Evolutionary conservation across 2,797 vertebrate genomes (phyloP).

Genomic region (Macrochelys suwanniensis): DNA sequence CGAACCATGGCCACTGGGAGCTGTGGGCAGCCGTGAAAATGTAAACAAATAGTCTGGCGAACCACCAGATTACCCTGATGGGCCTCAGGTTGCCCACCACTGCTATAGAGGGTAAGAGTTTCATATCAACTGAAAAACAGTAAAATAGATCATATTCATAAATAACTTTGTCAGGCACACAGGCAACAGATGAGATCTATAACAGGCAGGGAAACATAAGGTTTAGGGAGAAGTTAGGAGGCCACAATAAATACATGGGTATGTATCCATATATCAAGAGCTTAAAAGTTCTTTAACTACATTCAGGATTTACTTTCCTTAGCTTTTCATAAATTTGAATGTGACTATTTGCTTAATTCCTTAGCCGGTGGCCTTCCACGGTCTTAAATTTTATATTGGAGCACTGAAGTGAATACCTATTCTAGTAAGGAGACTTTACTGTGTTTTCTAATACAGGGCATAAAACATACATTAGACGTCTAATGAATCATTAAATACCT

Average conservation of each 20-base stretch:
- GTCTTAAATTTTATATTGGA: slow-evolving; percentile 31
- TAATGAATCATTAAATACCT: slow-evolving; percentile 30
- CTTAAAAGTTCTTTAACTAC: not conserved
- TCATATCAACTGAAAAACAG: not conserved
- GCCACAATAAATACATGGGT: not conserved
- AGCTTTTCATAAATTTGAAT: no score
- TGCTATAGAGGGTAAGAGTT: no score
- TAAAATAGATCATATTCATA: not conserved
- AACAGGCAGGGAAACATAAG: not conserved
- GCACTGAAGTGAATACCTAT: not conserved
- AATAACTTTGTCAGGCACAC: not conserved
- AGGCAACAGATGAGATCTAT: not conserved
- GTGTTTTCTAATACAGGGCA: slow-evolving; percentile 7
- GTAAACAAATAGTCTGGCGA: no score
- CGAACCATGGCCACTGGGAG: no score
- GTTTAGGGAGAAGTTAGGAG: not conserved
- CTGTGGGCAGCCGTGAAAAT: no score
- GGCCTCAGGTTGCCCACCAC: no score
- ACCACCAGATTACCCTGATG: no score
- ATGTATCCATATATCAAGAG: not conserved
- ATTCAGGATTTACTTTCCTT: not conserved
- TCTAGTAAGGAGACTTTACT: not conserved
- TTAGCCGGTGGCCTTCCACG: not conserved
- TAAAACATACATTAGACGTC: slow-evolving; percentile 18
- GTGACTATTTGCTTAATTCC: not conserved